These are phyloP conservation scores for Prenolepis imparis DNA, from an alignment of 2,888 invertebrate species.

Conservation along the genomic window DNA sequence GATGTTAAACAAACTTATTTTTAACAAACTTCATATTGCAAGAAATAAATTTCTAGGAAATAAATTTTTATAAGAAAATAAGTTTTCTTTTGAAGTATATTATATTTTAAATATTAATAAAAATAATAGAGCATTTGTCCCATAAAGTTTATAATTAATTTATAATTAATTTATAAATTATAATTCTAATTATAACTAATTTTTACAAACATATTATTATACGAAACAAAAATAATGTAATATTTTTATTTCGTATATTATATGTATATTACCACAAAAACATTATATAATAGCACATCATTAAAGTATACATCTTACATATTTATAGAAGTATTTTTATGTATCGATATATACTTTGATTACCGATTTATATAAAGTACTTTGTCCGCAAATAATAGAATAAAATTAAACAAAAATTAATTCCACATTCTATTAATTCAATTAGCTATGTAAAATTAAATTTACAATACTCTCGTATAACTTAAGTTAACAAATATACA, in stretches of 20 bases:
- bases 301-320: background rate
- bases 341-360: background rate
- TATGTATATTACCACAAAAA: background rate
- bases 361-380: slow-evolving; percentile 3
- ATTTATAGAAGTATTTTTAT: background rate
- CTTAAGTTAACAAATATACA: background rate
- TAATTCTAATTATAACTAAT: background rate
- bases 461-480: background rate
- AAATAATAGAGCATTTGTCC: slow-evolving; percentile 4
- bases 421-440: background rate
- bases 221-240: background rate
- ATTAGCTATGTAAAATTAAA: background rate
- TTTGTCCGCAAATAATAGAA: slow-evolving; percentile 5
- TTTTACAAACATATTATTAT: background rate
- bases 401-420: slow-evolving; percentile 7
- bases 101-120: background rate
- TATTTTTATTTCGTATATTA: background rate
- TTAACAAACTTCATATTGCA: background rate
- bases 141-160: background rate
- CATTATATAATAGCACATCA: background rate
- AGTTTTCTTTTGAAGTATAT: background rate
- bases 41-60: background rate
- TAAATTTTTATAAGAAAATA: background rate
- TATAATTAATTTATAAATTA: background rate
- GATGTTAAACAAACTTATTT: background rate